Percentiles rank a stretch among this genome's conserved stretches.
These are phyloP conservation scores for Phalacrocorax carbo DNA, from an alignment of 2,113 vertebrate species.

Conservation along the genomic window DNA sequence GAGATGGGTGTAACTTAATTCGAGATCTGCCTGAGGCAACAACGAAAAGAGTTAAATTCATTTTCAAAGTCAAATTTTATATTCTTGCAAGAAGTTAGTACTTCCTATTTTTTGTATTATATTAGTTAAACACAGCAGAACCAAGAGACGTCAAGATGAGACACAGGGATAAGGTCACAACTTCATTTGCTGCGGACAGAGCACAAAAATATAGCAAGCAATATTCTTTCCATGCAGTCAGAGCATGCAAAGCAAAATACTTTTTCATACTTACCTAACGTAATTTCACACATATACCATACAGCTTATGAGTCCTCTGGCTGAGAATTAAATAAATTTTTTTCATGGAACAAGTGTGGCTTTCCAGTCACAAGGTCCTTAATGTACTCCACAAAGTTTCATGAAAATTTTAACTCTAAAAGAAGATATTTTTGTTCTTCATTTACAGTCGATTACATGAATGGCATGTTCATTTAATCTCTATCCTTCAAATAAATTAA, in stretches of 20 bases:
- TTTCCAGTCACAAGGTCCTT: background rate
- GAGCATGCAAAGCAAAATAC: background rate
- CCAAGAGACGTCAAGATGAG: background rate
- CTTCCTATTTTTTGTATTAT: background rate
- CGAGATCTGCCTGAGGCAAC: background rate
- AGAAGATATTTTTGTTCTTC: background rate
- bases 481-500: background rate
- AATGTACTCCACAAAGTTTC: background rate
- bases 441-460: background rate
- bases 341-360: background rate
- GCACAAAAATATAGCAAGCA: background rate
- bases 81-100: background rate
- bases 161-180: rapidly evolving
- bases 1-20: background rate
- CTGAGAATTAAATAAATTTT: background rate
- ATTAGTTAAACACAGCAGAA: background rate
- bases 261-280: background rate
- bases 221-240: background rate
- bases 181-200: background rate
- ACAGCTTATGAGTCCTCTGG: background rate
- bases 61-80: background rate
- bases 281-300: background rate
- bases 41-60: background rate
- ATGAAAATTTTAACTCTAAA: background rate
- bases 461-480: background rate